Percentiles rank a stretch among this genome's conserved stretches.
Evolutionary conservation across 1,140 invertebrate genomes (phyloP).

Genomic region (Ladona fulva): DNA sequence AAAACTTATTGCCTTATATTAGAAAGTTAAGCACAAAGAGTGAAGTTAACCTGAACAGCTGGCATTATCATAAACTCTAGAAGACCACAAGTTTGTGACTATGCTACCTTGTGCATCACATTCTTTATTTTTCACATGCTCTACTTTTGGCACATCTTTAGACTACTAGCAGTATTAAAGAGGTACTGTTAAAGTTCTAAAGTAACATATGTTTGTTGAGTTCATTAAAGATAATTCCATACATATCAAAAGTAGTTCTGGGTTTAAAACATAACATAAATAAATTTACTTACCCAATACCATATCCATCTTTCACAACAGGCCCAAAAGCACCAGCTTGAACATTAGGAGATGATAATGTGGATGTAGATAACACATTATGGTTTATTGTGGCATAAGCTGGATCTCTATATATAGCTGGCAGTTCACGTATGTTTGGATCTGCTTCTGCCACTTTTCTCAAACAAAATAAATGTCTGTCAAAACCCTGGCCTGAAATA

Average conservation of each 20-base stretch:
- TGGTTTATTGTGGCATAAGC: constrained; percentile 77
- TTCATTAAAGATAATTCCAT: constrained; percentile 12
- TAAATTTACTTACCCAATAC: constrained; percentile 61
- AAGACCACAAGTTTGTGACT: no score
- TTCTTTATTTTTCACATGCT: no score
- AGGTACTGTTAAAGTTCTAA: no score
- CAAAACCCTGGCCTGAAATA: constrained; percentile 78
- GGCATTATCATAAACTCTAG: no score
- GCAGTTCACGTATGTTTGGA: constrained; percentile 40
- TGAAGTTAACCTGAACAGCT: no score
- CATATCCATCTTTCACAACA: constrained; percentile 81
- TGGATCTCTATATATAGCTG: constrained; percentile 67
- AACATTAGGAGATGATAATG: constrained; percentile 80
- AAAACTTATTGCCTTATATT: no score
- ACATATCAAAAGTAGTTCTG: not conserved
- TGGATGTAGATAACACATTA: constrained; percentile 92
- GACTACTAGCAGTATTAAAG: no score
- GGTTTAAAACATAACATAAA: constrained; percentile 17
- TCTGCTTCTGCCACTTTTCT: constrained; percentile 55
- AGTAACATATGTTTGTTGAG: no score
- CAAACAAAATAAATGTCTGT: constrained; percentile 87
- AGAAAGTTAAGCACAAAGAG: no score
- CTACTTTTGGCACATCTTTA: no score
- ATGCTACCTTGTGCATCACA: no score
- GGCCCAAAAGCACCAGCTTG: constrained; percentile 88